These are phyloP conservation scores for Fragum sueziense DNA, from an alignment of 2,888 invertebrate species.

Conservation along the genomic window DNA sequence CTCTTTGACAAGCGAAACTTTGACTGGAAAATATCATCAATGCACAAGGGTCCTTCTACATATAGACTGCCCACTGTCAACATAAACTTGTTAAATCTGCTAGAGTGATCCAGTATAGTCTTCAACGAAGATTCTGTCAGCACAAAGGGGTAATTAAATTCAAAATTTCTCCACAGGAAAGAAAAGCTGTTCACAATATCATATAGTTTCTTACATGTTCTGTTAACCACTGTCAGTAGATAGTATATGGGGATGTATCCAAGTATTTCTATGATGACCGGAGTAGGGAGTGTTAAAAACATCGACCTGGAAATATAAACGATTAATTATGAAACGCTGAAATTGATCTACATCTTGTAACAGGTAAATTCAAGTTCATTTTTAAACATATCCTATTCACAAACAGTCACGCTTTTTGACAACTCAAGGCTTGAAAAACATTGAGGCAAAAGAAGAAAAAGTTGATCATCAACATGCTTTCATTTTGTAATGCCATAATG, in stretches of 20 bases:
- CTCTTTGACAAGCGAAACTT: not conserved
- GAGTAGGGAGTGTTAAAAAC: slow-evolving; percentile 14
- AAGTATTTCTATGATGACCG: slow-evolving; percentile 21
- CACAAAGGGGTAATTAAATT: slow-evolving; percentile 24
- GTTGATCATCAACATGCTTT: no score
- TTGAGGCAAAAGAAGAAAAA: no score
- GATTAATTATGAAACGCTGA: no score
- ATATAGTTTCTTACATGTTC: slow-evolving; percentile 31
- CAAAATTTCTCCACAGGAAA: slow-evolving; percentile 29
- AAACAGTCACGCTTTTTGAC: no score
- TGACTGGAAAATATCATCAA: not conserved
- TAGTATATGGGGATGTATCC: slow-evolving; percentile 13
- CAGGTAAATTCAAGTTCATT: no score
- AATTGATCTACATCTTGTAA: no score
- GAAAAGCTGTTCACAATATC: slow-evolving; percentile 15
- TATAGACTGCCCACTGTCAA: not conserved
- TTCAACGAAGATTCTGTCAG: not conserved
- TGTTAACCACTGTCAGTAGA: slow-evolving; percentile 20
- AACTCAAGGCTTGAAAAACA: no score
- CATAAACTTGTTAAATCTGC: slow-evolving; percentile 24
- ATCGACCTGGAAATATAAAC: slow-evolving; percentile 12
- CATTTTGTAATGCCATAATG: no score
- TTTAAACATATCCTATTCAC: no score
- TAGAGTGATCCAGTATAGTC: slow-evolving; percentile 23
- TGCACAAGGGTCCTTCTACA: not conserved